phyloP scores from a whole-genome alignment of 2,797 vertebrate genomes.

The Spinus pinus region DNA sequence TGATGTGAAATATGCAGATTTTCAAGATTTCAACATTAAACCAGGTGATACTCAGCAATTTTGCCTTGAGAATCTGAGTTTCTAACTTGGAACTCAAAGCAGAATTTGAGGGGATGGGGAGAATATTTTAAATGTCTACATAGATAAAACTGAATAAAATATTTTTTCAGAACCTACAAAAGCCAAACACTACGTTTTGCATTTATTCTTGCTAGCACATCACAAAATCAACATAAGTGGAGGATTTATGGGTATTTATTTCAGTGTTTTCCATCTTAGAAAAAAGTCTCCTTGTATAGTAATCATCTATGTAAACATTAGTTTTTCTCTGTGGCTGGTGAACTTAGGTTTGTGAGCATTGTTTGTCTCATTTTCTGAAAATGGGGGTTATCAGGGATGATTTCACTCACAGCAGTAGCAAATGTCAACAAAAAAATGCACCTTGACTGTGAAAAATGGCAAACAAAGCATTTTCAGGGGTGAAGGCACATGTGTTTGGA shows the following conservation, averaged over 20 bases:
- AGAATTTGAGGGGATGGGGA: background rate
- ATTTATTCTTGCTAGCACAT: background rate
- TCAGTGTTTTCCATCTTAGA: background rate
- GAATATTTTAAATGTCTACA: background rate
- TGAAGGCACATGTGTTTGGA: background rate
- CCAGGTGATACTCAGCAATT: background rate
- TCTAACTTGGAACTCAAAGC: background rate
- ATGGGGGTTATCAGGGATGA: background rate
- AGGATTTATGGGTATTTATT: background rate
- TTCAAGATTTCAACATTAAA: background rate
- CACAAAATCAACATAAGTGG: background rate
- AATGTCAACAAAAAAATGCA: background rate
- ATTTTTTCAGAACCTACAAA: background rate
- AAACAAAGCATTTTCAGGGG: background rate
- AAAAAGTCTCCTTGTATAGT: background rate
- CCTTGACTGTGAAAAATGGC: background rate
- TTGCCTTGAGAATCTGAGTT: background rate
- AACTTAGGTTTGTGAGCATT: background rate
- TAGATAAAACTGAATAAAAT: background rate
- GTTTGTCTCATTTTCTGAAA: background rate
- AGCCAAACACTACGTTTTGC: background rate
- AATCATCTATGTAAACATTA: background rate
- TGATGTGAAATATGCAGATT: background rate
- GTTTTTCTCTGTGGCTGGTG: accelerated
- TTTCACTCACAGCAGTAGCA: background rate